Base-by-base conservation (phyloP, 2,113 vertebrate genomes). In the Gymnobelideus leadbeateri region DNA sequence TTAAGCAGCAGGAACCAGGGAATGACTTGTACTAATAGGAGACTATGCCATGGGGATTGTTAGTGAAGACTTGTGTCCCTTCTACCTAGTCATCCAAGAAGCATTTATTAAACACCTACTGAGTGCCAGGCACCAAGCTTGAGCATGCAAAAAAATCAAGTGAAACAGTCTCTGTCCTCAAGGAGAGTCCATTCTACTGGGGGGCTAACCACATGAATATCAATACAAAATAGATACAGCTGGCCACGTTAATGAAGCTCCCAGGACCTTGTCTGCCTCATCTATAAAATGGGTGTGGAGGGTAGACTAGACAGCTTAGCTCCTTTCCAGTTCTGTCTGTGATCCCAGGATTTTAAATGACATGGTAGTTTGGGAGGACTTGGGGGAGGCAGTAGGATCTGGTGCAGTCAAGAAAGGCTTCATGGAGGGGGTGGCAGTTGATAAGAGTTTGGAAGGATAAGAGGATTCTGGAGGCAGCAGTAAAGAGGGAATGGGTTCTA, bases 11-110 rank as follows among this genome's bases (percentile, higher is more conserved):
- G 77, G 95, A 97, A 68, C 54, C 91, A 68, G 53, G 92, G 91
- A n/a, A 84, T 93, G 90, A 94, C 95, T 95, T 95, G 89, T 53
- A 96, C 37, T 97, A 97, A 96, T 95, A 84, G 21, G 68, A 84
- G 68, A 43, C 19, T 77, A 37, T 84, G 19, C 19, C 1, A 1
- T 2, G 8, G 68, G 68, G 68, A 8, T 43, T 21, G 68, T 43
- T 84, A 8, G 7, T n/a, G 37, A 77, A 77, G 61, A n/a, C 61
- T 77, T n/a, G 57, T 31, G 3, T 61, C 57, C 57, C 57, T 46
- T 92, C 31, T 31, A 51, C 90, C 92, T 93, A 4, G 90, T 90
- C 11, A 50, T 26, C 89, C 50, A 61, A 9, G 37, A 77, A n/a
- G 61, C 61, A 77, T 53, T 96, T 93, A 16, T 31, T 12, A 11